phyloP scores from a whole-genome alignment of 2,113 vertebrate genomes.

The Nothocercus julius region DNA sequence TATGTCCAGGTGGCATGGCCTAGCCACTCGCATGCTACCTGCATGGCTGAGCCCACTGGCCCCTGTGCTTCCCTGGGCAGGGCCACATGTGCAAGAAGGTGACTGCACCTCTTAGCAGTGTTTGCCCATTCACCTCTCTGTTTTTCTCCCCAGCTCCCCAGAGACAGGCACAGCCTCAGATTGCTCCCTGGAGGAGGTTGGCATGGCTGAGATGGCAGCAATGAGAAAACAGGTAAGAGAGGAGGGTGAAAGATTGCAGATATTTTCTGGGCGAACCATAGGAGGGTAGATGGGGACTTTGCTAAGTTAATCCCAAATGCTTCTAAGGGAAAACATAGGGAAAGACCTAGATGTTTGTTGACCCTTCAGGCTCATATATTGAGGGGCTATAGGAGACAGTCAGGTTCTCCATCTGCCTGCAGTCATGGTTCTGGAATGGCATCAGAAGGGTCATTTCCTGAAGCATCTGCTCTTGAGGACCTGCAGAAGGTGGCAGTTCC shows the following conservation, averaged over 20 bases:
- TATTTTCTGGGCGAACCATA: neutral
- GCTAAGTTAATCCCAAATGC: neutral
- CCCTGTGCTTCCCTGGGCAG: accelerated
- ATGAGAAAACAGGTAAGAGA: conserved; percentile 69
- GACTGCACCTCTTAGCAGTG: accelerated
- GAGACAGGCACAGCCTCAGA: neutral
- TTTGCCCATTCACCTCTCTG: neutral
- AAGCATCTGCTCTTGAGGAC: neutral
- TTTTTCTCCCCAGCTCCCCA: conserved; percentile 17
- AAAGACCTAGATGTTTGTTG: accelerated
- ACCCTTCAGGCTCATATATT: accelerated
- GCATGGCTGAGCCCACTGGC: neutral
- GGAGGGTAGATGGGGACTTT: neutral
- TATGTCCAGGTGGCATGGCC: neutral
- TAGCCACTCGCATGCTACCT: accelerated
- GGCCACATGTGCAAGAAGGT: accelerated
- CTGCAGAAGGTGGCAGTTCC: neutral
- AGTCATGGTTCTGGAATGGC: neutral
- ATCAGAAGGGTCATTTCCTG: neutral
- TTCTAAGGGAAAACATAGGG: neutral
- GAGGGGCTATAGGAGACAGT: neutral
- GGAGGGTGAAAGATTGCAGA: accelerated
- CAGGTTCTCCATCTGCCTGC: neutral
- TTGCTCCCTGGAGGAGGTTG: neutral
- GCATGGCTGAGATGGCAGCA: conserved; percentile 34